Conservation (phyloP, 1,140 invertebrate genomes). For the Magallana angulata region DNA sequence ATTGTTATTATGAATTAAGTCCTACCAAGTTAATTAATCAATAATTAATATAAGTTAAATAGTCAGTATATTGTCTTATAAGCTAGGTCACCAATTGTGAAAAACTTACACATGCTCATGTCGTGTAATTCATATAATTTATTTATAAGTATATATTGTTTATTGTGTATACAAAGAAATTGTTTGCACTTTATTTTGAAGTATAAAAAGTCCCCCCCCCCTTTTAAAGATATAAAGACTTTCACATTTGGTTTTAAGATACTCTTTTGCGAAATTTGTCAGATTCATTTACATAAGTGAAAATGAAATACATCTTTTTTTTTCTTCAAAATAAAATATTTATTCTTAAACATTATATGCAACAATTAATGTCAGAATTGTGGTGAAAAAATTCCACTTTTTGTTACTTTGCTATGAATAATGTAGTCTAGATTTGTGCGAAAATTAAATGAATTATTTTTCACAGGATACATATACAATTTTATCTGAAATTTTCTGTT, state of each 20-base stretch:
- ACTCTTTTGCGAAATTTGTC: too few species aligned
- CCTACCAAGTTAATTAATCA: slow-evolving; percentile 8
- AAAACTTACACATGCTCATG: too few species aligned
- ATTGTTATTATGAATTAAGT: slow-evolving; percentile 21
- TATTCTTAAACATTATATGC: not conserved
- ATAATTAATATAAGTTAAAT: not conserved
- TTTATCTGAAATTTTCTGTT: too few species aligned
- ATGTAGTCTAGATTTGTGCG: not conserved
- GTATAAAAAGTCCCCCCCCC: too few species aligned
- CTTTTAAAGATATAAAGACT: too few species aligned
- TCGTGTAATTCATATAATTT: too few species aligned
- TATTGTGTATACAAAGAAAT: too few species aligned
- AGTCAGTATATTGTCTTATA: not conserved
- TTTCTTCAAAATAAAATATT: not conserved
- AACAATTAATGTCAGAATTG: slow-evolving; percentile 7
- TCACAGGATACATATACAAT: too few species aligned
- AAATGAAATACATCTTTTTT: not conserved
- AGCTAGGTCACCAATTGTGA: too few species aligned
- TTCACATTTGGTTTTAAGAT: too few species aligned
- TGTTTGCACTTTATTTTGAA: too few species aligned
- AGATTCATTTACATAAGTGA: slow-evolving; percentile 7
- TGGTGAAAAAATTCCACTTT: not conserved
- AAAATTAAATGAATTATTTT: not conserved
- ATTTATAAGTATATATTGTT: too few species aligned
- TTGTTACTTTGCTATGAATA: not conserved